Evolutionary conservation across 2,888 invertebrate species (phyloP).

Genomic region (Stenichneumon culpator): DNA sequence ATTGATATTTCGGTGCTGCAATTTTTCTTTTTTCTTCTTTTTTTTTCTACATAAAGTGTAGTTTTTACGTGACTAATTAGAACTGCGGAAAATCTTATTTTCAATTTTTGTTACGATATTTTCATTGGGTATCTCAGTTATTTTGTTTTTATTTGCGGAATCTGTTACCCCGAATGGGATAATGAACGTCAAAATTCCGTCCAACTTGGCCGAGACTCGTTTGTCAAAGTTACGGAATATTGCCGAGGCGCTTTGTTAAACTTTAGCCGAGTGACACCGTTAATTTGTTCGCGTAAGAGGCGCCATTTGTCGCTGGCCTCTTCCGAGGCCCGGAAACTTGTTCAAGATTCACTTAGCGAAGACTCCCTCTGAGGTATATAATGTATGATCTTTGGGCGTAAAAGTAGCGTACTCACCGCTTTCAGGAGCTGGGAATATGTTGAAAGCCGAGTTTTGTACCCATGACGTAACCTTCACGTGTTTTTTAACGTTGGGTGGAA

Average conservation of each 20-base stretch:
- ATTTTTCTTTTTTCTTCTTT: too few species aligned
- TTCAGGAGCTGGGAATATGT: slow-evolving; percentile 92
- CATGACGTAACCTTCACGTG: slow-evolving; percentile 96
- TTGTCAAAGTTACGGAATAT: slow-evolving; percentile 3
- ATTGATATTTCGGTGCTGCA: too few species aligned
- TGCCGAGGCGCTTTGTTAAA: not conserved
- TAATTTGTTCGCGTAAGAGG: slow-evolving; percentile 45
- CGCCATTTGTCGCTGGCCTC: not conserved
- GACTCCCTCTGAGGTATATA: slow-evolving; percentile 5
- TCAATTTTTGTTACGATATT: too few species aligned
- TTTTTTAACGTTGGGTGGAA: slow-evolving; percentile 95
- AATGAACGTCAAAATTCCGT: slow-evolving; percentile 16
- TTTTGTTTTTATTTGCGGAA: not conserved
- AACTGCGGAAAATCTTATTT: too few species aligned
- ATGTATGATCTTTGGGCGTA: not conserved
- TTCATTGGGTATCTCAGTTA: not conserved
- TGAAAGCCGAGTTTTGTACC: slow-evolving; percentile 93
- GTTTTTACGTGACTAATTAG: too few species aligned
- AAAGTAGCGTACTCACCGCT: slow-evolving; percentile 86
- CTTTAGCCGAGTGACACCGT: slow-evolving; percentile 40
- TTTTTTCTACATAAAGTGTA: too few species aligned
- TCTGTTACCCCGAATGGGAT: not conserved
- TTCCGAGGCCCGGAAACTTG: slow-evolving; percentile 19
- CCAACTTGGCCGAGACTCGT: slow-evolving; percentile 17
- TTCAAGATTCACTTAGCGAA: slow-evolving; percentile 38